Conservation (phyloP, 2,888 invertebrate species). For the Agonopterix arenella region DNA sequence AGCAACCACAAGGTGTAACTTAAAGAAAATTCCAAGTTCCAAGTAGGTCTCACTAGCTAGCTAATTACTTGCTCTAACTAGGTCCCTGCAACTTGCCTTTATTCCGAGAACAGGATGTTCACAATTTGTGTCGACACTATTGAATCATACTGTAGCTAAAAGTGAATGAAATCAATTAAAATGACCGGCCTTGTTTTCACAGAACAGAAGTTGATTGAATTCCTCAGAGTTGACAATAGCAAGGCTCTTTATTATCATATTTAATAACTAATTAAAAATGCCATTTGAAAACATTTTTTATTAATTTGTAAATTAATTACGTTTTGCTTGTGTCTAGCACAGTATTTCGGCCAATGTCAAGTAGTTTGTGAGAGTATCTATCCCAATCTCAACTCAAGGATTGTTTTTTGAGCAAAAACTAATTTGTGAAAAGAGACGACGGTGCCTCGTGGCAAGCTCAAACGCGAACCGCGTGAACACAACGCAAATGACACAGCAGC, state of each 20-base stretch:
- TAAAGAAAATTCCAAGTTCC: constrained; percentile 21
- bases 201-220: constrained; percentile 18
- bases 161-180: constrained; percentile 27
- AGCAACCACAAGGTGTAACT: background rate
- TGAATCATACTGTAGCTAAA: constrained; percentile 19
- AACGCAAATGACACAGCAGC: too few species aligned
- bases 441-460: too few species aligned
- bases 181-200: constrained; percentile 25
- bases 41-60: constrained; percentile 16
- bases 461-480: too few species aligned
- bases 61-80: constrained; percentile 25
- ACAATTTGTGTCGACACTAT: constrained; percentile 26
- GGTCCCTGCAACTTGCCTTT: constrained; percentile 20
- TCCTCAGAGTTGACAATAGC: constrained; percentile 7
- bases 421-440: too few species aligned
- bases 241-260: constrained; percentile 8
- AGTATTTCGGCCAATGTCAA: too few species aligned
- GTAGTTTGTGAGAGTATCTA: too few species aligned
- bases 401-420: too few species aligned
- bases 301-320: too few species aligned
- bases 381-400: too few species aligned
- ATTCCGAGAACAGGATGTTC: constrained; percentile 36
- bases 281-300: background rate
- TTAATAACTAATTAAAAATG: constrained; percentile 10
- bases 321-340: too few species aligned